Conservation (phyloP, 2,113 vertebrate species). For the Blennius ocellaris region DNA sequence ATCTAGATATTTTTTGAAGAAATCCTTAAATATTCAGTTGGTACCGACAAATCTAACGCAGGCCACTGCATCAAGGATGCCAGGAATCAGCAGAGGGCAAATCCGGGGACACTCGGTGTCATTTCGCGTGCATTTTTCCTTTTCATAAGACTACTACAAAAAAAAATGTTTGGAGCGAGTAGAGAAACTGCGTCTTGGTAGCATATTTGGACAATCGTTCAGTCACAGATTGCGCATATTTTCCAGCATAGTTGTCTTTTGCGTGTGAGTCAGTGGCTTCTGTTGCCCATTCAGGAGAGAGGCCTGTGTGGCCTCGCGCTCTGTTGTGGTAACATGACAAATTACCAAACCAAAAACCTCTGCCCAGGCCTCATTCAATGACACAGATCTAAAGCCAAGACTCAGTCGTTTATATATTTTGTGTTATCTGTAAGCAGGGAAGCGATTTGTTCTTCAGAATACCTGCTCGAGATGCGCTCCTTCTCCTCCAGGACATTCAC, state of each 20-base stretch:
- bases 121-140: constrained; percentile 19
- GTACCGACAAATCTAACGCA: background rate
- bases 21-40: background rate
- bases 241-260: constrained; percentile 3
- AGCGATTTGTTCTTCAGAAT: constrained; percentile 25
- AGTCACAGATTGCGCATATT: background rate
- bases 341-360: constrained; percentile 36
- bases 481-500: background rate
- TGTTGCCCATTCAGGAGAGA: background rate
- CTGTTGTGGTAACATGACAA: constrained; percentile 62
- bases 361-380: constrained; percentile 58
- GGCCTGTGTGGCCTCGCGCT: constrained; percentile 59
- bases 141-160: background rate
- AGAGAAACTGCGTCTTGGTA: background rate
- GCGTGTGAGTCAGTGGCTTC: constrained; percentile 1
- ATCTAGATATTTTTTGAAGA: too few relatives aligned
- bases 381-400: constrained; percentile 26
- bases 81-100: background rate
- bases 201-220: background rate
- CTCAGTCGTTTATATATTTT: constrained; percentile 19
- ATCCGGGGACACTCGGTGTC: background rate
- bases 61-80: background rate
- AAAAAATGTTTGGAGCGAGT: background rate
- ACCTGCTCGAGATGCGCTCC: constrained; percentile 2
- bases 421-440: constrained; percentile 41